Conservation (phyloP, 2,888 invertebrate genomes). For the Zhuqinia jingwanae region DNA sequence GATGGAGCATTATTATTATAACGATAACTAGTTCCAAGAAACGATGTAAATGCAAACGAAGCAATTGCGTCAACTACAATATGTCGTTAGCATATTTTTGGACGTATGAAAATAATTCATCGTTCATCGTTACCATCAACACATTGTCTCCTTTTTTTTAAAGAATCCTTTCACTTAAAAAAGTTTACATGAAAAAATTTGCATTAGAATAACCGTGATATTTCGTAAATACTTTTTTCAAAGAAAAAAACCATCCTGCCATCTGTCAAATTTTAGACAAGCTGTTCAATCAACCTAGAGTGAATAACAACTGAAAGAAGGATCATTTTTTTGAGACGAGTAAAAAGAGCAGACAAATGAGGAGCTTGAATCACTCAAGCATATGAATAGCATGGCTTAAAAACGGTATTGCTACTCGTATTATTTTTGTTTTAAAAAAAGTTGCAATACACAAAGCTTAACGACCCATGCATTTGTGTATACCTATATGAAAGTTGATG, state of each 20-base stretch:
- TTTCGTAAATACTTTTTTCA: too few relatives aligned
- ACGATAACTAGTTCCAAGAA: conserved; percentile 35
- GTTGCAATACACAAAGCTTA: too few relatives aligned
- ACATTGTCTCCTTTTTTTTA: conserved; percentile 23
- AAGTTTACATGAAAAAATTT: conserved; percentile 12
- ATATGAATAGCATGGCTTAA: background rate
- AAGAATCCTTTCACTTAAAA: background rate
- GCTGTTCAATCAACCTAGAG: conserved; percentile 27
- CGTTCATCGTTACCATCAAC: conserved; percentile 24
- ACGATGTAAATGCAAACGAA: conserved; percentile 20
- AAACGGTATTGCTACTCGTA: background rate
- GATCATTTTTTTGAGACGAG: background rate
- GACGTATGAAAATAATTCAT: conserved; percentile 38
- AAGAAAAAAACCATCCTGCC: conserved; percentile 61
- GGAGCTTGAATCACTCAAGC: conserved; percentile 28
- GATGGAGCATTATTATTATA: conserved; percentile 22
- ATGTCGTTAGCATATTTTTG: conserved; percentile 44
- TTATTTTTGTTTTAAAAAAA: too few relatives aligned
- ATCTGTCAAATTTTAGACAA: conserved; percentile 58
- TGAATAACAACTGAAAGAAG: conserved; percentile 25
- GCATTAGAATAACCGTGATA: conserved; percentile 22
- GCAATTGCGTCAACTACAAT: conserved; percentile 9
- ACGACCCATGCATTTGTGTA: too few relatives aligned
- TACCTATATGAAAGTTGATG: too few relatives aligned
- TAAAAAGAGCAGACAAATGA: conserved; percentile 32